phyloP scores from a whole-genome alignment of 2,797 vertebrate species.

The Siniperca undulata region DNA sequence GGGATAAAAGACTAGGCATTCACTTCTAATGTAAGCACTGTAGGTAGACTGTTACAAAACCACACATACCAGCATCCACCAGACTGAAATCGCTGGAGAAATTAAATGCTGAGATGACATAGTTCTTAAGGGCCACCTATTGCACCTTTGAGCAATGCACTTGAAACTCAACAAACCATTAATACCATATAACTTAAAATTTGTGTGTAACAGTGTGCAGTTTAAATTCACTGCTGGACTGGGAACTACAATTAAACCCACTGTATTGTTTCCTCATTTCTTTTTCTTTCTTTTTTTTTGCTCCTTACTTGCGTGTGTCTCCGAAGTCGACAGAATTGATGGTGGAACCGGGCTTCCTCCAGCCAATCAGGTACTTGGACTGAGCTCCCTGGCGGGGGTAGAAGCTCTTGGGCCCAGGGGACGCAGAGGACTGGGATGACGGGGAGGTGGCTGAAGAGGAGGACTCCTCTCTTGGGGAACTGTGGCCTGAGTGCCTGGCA shows the following conservation, averaged over 20 bases:
- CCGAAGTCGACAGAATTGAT: conserved; percentile 99
- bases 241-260: neutral
- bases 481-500: conserved; percentile 93
- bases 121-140: neutral
- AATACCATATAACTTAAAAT: neutral
- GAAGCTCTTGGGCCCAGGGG: conserved; percentile 95
- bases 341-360: conserved; percentile 99
- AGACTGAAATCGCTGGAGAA: neutral
- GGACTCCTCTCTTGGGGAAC: conserved; percentile 95
- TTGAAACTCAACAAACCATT: neutral
- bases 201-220: neutral
- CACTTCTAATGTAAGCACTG: neutral
- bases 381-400: conserved; percentile 99
- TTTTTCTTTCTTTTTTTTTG: neutral
- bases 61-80: neutral
- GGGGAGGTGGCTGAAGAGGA: conserved; percentile 89
- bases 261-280: neutral
- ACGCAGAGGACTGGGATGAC: conserved; percentile 93
- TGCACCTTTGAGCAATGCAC: neutral
- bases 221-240: neutral
- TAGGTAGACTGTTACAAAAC: neutral
- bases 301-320: conserved; percentile 96
- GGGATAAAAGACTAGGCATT: neutral
- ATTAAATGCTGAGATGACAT: neutral
- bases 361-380: conserved; percentile 99